Base-by-base conservation (phyloP, 1,140 invertebrate genomes). In the Drosophila asahinai region DNA sequence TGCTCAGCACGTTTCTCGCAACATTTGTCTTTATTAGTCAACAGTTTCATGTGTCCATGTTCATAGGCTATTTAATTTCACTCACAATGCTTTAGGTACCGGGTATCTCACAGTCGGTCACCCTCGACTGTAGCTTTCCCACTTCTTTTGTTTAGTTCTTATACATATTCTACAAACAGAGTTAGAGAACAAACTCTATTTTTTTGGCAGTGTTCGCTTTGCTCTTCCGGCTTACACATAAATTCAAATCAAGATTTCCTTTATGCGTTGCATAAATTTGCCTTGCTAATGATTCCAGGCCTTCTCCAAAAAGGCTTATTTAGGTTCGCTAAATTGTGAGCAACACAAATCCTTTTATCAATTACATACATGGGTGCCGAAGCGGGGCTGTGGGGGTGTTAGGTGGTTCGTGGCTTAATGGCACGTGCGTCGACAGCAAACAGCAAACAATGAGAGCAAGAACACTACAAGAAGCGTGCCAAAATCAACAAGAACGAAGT, bases 301-400 rank as follows among this genome's bases (percentile, higher is more conserved):
- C 61, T 36, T 60, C 63, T 25, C 36, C 63, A 14, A 25, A 17
- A 61, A 47, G 52, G 63, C 63, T 61, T 66, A 61, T 63, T 63
- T 33, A 14, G 48, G 12, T 33, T 55, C 33, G 19, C 47, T 54
- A 63, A 63, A 63, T 54, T 63, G 60, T 27, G 33, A 55, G 48
- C 49, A 74, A 45, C 43, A 22, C 33, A 72, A 67, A 75, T 83
- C 52, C 68, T 52, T 83, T 83, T 79, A 83, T 83, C 81, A 83
- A 83, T 83, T 79, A 83, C 80, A 83, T 70, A 68, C 70, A 75
- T 65, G 75, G 36, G 47, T 77, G 62, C 33, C 33, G 40, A 42
- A 22, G 43, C 22, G 30, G 38, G 49, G 70, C 6, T 8, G n/a
- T 15, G 15, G 17, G 45, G 17, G 27, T 33, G 17, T 7, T 17